Evolutionary conservation across 2,797 vertebrate species (phyloP), one percentile per base, ranked within the genome.

Genomic region (Falco novaeseelandiae): DNA sequence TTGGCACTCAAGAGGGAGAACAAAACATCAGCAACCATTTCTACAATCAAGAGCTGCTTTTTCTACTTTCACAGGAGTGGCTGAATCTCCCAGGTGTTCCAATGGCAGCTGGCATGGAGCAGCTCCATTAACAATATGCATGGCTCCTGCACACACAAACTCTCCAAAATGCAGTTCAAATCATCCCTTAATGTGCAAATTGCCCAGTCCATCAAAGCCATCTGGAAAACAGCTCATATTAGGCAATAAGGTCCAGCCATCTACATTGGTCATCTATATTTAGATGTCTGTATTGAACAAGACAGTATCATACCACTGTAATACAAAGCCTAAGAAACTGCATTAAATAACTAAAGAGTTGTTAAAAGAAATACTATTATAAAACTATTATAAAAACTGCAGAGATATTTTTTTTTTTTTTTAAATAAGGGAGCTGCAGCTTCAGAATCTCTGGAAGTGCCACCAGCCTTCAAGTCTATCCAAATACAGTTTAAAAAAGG

Each of bases 21-120:
- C 10, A 55, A 80, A 76, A 83, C 8, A 69, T 8, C 29, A 94
- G 66, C 59, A 36, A 58, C 49, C 19, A n/a, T 17, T 90, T 65
- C 66, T 59, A 29, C 16, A 48, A 46, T 36, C 20, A 55, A 34
- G 49, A n/a, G 23, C 4, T 82, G 22, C 0, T 49, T 58, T 52
- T 92, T 88, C 67, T 7, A 23, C 27, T 69, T 86, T 26, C 80
- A 57, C 16, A 59, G 51, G 15, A 84, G 42, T 9, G 48, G 27
- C 40, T 88, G 38, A 49, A 70, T 36, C 36, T 94, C 62, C 62
- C 59, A 79, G 36, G 59, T 79, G 34, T 48, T 73, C 54, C 58
- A 90, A 3, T 14, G 81, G 34, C 4, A 9, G 40, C 44, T 74
- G 77, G 44, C 57, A 61, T 0, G 0, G 32, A 61, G n/a, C 71